Evolutionary conservation across 1,140 invertebrate genomes (phyloP).

Genomic region (Zophobas atratus): DNA sequence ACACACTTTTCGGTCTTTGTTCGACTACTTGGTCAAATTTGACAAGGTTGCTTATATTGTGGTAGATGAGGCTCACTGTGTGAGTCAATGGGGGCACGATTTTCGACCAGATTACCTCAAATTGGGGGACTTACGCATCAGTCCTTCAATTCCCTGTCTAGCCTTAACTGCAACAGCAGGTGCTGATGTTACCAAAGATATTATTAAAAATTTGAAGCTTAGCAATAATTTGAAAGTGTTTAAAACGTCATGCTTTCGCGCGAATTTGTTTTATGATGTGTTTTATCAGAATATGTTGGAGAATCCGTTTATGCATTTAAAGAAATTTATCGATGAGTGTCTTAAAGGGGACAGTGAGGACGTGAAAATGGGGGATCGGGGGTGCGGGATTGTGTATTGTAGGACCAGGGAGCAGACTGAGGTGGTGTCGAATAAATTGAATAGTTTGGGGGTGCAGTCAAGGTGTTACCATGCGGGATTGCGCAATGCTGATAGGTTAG

Average conservation of each 20-base stretch:
- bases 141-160: slow-evolving; percentile 83
- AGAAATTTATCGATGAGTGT: slow-evolving; percentile 77
- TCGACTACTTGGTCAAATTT: slow-evolving; percentile 75
- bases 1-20: slow-evolving; percentile 77
- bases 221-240: slow-evolving; percentile 72
- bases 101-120: slow-evolving; percentile 96
- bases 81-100: slow-evolving; percentile 98
- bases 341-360: slow-evolving; percentile 69
- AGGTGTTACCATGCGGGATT: slow-evolving; percentile 85
- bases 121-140: slow-evolving; percentile 82
- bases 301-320: slow-evolving; percentile 84
- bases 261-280: slow-evolving; percentile 89
- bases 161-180: slow-evolving; percentile 97
- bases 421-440: slow-evolving; percentile 78
- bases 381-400: slow-evolving; percentile 91
- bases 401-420: slow-evolving; percentile 88
- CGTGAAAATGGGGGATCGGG: slow-evolving; percentile 62
- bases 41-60: slow-evolving; percentile 85
- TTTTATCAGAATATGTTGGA: slow-evolving; percentile 86
- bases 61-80: slow-evolving; percentile 98
- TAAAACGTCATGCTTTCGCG: slow-evolving; percentile 84
- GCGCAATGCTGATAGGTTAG: slow-evolving; percentile 75
- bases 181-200: slow-evolving; percentile 80
- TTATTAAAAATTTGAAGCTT: slow-evolving; percentile 76
- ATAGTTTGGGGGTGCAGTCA: slow-evolving; percentile 75